phyloP scores from a whole-genome alignment of 2,888 invertebrate genomes.

The Aproaerema taeniolella region DNA sequence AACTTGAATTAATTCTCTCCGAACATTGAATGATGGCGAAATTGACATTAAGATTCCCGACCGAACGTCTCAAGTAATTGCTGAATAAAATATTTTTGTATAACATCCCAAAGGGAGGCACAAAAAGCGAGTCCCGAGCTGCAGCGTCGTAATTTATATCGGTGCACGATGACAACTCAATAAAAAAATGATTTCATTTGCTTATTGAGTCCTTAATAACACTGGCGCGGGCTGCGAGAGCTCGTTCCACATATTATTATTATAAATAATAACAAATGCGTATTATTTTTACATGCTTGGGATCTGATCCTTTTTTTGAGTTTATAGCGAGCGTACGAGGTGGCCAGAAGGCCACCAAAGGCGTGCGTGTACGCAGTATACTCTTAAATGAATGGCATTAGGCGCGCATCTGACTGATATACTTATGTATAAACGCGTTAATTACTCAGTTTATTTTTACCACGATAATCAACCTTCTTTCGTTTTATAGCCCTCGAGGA shows the following conservation, averaged over 20 bases:
- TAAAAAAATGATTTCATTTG: slow-evolving; percentile 78
- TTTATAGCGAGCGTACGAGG: slow-evolving; percentile 30
- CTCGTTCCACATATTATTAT: slow-evolving; percentile 59
- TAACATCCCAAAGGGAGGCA: slow-evolving; percentile 67
- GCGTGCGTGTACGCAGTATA: slow-evolving; percentile 35
- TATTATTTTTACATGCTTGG: slow-evolving; percentile 49
- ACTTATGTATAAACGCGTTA: slow-evolving; percentile 35
- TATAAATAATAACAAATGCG: slow-evolving; percentile 63
- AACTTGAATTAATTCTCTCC: slow-evolving; percentile 66
- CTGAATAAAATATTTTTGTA: slow-evolving; percentile 75
- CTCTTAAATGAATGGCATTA: slow-evolving; percentile 39
- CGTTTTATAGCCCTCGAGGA: slow-evolving; percentile 41
- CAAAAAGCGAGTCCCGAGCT: slow-evolving; percentile 55
- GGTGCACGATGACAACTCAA: slow-evolving; percentile 72
- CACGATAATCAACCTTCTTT: slow-evolving; percentile 29
- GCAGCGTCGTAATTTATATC: slow-evolving; percentile 69
- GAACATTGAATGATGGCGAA: slow-evolving; percentile 72
- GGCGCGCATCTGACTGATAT: slow-evolving; percentile 38
- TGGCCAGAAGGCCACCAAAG: slow-evolving; percentile 59
- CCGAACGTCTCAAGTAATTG: slow-evolving; percentile 74
- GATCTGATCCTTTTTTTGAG: slow-evolving; percentile 34
- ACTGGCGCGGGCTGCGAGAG: slow-evolving; percentile 47
- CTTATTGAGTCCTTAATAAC: slow-evolving; percentile 76
- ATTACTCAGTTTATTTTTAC: slow-evolving; percentile 43
- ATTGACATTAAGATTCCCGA: slow-evolving; percentile 73